Evolutionary conservation across 1,140 invertebrate species (phyloP).

Genomic region (Armadillidium nasatum): DNA sequence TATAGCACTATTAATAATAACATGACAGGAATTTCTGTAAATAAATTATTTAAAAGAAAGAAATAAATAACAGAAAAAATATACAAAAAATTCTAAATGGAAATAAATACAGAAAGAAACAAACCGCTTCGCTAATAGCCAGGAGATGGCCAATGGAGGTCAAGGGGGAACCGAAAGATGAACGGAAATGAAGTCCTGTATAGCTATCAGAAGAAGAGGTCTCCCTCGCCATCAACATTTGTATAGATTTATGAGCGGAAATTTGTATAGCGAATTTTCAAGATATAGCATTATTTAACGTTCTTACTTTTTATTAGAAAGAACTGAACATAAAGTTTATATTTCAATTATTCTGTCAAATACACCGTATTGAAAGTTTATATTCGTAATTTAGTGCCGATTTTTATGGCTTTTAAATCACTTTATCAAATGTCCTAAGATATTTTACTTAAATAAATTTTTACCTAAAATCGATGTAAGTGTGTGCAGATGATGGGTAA

Average conservation of each 20-base stretch:
- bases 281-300: background rate
- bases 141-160: conserved; percentile 8
- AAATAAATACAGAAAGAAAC: too few relatives aligned
- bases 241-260: background rate
- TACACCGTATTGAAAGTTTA: background rate
- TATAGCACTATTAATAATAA: too few relatives aligned
- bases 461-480: too few relatives aligned
- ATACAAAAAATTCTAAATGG: too few relatives aligned
- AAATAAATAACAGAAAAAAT: too few relatives aligned
- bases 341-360: conserved; percentile 1
- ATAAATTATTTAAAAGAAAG: too few relatives aligned
- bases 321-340: background rate
- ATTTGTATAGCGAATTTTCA: conserved; percentile 1
- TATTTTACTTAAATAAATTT: too few relatives aligned
- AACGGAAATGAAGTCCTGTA: background rate
- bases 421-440: too few relatives aligned
- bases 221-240: background rate
- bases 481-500: too few relatives aligned
- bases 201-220: background rate
- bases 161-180: background rate
- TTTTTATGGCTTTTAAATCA: too few relatives aligned
- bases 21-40: too few relatives aligned
- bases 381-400: too few relatives aligned
- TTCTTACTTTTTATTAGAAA: background rate
- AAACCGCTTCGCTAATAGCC: background rate